phyloP scores from a whole-genome alignment of 1,140 invertebrate species.

The Theocolax elegans region DNA sequence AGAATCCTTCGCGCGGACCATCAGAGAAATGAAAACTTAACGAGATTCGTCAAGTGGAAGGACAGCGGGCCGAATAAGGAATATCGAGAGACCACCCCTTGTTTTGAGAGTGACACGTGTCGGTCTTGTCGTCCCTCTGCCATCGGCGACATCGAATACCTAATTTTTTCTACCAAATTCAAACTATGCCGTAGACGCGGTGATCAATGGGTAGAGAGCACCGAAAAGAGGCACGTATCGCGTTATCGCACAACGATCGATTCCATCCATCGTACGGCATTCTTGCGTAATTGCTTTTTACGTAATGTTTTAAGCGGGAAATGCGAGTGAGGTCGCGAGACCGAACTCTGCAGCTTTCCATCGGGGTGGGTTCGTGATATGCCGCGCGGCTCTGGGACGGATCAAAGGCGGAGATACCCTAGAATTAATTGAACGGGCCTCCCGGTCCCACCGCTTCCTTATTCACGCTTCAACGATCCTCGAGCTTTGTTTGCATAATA shows the following conservation, averaged over 20 bases:
- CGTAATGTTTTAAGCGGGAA: conserved; percentile 45
- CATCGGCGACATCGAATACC: too few species aligned
- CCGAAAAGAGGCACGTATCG: too few species aligned
- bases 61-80: conserved; percentile 5
- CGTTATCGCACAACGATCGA: neutral
- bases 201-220: too few species aligned
- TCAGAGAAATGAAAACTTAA: conserved; percentile 51
- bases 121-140: conserved; percentile 8
- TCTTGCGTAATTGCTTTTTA: conserved; percentile 54
- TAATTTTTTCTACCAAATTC: too few species aligned
- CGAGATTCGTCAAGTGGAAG: conserved; percentile 44
- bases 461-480: conserved; percentile 35
- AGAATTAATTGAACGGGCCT: conserved; percentile 39
- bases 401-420: conserved; percentile 28
- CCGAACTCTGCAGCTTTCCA: conserved; percentile 7
- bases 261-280: conserved; percentile 44
- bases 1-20: conserved; percentile 29
- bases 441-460: conserved; percentile 21
- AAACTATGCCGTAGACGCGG: too few species aligned
- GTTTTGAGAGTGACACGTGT: conserved; percentile 51
- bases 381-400: neutral
- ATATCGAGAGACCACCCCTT: too few species aligned
- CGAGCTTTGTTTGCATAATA: conserved; percentile 41
- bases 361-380: conserved; percentile 13
- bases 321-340: conserved; percentile 9